Evolutionary conservation across 2,113 vertebrate genomes (phyloP).

Genomic region (Phycodurus eques): DNA sequence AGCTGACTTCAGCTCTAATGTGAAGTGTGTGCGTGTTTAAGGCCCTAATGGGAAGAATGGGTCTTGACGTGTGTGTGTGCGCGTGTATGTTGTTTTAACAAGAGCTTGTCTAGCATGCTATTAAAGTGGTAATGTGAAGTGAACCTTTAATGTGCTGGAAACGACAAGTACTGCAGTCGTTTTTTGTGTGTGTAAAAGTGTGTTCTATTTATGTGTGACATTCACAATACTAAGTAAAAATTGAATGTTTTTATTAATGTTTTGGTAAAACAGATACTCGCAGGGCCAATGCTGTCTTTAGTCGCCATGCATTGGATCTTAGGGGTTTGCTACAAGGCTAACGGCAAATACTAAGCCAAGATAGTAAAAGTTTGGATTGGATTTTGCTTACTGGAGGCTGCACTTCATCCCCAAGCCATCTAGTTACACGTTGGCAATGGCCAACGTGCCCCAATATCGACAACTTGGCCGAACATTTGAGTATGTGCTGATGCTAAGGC

Average conservation of each 20-base stretch:
- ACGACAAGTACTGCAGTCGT: constrained; percentile 28
- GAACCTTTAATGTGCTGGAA: constrained; percentile 57
- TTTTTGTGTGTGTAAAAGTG: constrained; percentile 1
- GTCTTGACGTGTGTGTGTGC: constrained; percentile 15
- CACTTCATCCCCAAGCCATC: background rate
- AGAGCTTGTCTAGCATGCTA: constrained; percentile 32
- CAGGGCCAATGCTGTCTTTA: background rate
- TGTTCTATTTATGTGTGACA: background rate
- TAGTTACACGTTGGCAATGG: background rate
- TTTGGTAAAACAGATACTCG: background rate
- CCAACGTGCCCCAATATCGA: too few species aligned
- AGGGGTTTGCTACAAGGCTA: background rate
- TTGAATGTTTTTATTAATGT: background rate
- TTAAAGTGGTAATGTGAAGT: constrained; percentile 47
- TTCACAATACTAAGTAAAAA: background rate
- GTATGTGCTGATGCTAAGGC: too few species aligned
- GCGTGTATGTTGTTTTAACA: constrained; percentile 18
- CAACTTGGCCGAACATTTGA: too few species aligned
- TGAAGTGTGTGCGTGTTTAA: constrained; percentile 40
- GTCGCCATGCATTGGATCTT: background rate
- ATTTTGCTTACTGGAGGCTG: background rate
- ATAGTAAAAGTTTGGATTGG: background rate
- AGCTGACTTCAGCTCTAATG: constrained; percentile 37
- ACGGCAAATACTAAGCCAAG: background rate
- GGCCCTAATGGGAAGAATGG: constrained; percentile 36